These are phyloP conservation scores for Patella depressa DNA, from an alignment of 2,888 invertebrate genomes.

Conservation along the genomic window DNA sequence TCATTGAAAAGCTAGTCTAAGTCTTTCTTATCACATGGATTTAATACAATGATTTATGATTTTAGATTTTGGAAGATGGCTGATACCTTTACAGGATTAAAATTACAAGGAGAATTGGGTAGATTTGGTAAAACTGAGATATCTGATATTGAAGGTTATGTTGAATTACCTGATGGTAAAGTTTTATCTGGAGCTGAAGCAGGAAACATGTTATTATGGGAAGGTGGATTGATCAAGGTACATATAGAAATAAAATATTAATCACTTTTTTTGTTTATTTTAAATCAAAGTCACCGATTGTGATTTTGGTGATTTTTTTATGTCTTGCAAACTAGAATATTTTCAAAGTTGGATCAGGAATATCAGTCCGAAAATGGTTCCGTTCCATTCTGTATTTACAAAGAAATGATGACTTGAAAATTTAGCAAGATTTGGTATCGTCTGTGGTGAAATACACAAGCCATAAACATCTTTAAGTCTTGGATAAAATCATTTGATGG, in stretches of 20 bases:
- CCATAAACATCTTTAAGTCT: too few relatives aligned
- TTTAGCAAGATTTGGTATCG: too few relatives aligned
- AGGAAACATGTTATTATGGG: conserved; percentile 94
- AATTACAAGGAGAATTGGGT: conserved; percentile 89
- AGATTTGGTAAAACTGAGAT: conserved; percentile 93
- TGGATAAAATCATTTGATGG: too few relatives aligned
- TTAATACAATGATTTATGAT: conserved; percentile 4
- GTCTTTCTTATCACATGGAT: not conserved
- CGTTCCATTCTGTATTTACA: too few relatives aligned
- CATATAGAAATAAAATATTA: not conserved
- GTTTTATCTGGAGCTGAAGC: conserved; percentile 90
- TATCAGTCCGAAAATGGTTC: too few relatives aligned
- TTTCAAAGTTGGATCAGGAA: too few relatives aligned
- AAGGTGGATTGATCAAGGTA: conserved; percentile 87
- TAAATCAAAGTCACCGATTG: too few relatives aligned
- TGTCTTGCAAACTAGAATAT: too few relatives aligned
- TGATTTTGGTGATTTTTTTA: too few relatives aligned
- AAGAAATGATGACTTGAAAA: too few relatives aligned
- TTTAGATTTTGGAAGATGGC: conserved; percentile 95
- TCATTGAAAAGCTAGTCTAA: not conserved
- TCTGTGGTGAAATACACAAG: too few relatives aligned
- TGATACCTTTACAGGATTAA: conserved; percentile 89
- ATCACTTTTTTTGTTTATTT: too few relatives aligned
- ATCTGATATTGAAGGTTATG: conserved; percentile 87
- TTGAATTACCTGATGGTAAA: conserved; percentile 90